phyloP scores from a whole-genome alignment of 30 jellyfish, hydroid and myxozoan species.

The Hydractinia echinata region DNA sequence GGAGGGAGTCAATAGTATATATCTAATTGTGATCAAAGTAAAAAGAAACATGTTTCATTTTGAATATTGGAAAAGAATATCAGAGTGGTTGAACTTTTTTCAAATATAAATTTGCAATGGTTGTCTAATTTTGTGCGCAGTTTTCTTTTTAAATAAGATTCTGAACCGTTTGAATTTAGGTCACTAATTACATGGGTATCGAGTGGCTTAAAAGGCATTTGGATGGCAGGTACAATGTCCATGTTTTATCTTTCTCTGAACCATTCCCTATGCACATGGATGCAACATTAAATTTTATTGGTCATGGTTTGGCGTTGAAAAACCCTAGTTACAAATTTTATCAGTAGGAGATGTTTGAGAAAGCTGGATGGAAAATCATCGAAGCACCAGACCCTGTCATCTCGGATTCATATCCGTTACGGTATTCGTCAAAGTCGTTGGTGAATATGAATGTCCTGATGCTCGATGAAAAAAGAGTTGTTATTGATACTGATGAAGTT shows the following conservation, averaged over 20 bases:
- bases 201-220: conserved; percentile 79
- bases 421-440: conserved; percentile 69
- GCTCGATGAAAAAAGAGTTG: conserved; percentile 85
- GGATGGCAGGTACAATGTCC: conserved; percentile 68
- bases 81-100: no score
- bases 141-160: no score
- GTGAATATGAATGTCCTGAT: conserved; percentile 69
- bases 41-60: no score
- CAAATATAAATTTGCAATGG: no score
- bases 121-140: no score
- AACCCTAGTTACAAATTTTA: conserved; percentile 67
- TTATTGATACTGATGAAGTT: conserved; percentile 51
- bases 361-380: conserved; percentile 77
- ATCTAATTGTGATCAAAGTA: no score
- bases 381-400: conserved; percentile 48
- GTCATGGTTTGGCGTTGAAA: conserved; percentile 64
- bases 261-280: conserved; percentile 92
- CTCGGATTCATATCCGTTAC: conserved; percentile 45
- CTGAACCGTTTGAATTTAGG: conserved; percentile 29
- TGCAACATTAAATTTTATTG: conserved; percentile 69
- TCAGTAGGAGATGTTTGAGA: conserved; percentile 44
- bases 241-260: conserved; percentile 51
- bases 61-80: no score
- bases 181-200: conserved; percentile 65
- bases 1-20: no score